Evolutionary conservation across 2,113 vertebrate species (phyloP).

Genomic region (Gallinago jamesoni): DNA sequence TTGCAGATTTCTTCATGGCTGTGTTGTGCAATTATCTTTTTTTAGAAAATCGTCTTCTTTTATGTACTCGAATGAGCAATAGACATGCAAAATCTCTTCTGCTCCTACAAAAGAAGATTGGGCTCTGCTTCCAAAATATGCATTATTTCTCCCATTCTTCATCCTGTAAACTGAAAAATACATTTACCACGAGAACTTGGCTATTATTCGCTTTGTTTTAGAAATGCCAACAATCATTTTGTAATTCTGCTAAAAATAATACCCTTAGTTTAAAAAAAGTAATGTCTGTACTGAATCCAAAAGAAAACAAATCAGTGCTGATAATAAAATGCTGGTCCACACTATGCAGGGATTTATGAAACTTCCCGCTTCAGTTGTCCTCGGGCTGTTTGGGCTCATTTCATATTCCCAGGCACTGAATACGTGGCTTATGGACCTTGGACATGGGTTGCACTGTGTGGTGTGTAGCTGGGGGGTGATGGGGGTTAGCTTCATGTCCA

Average conservation of each 20-base stretch:
- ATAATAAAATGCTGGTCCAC: background rate
- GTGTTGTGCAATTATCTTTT: conserved; percentile 73
- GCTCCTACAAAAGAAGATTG: conserved; percentile 25
- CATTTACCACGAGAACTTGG: background rate
- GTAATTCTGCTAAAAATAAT: background rate
- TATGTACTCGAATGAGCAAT: conserved; percentile 66
- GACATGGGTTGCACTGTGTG: fast-evolving
- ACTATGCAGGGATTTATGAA: background rate
- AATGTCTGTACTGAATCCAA: background rate
- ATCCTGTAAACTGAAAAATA: conserved; percentile 36
- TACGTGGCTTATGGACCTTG: background rate
- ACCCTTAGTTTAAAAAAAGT: background rate
- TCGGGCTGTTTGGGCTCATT: background rate
- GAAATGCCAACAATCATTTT: conserved; percentile 24
- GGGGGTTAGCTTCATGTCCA: background rate
- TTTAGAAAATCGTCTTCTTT: conserved; percentile 70
- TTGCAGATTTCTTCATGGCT: conserved; percentile 72
- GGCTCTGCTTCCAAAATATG: conserved; percentile 46
- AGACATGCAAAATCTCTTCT: conserved; percentile 53
- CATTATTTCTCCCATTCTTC: conserved; percentile 47
- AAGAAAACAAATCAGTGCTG: background rate
- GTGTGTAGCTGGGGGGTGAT: background rate
- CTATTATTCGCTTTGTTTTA: conserved; percentile 42
- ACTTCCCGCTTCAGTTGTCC: background rate
- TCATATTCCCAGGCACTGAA: background rate